Evolutionary conservation across 2,113 vertebrate species (phyloP).

Genomic region (Canis aureus): DNA sequence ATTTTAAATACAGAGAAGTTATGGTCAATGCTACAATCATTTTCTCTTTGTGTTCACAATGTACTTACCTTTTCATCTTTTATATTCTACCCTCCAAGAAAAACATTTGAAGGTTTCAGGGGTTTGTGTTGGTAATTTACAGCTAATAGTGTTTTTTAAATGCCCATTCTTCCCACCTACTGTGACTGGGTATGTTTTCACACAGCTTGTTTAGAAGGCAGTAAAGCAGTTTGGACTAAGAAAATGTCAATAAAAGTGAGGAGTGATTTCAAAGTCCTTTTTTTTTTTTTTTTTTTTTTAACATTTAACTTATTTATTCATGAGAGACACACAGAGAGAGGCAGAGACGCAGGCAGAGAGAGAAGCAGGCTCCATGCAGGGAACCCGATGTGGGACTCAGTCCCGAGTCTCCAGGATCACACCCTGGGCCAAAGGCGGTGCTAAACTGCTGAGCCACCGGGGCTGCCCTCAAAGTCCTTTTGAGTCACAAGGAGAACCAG

Average conservation of each 20-base stretch:
- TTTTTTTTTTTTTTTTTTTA: not conserved
- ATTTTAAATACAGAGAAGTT: not conserved
- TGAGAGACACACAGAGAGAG: too few species aligned
- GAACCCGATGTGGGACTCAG: too few species aligned
- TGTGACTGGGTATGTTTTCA: not conserved
- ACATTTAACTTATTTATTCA: too few species aligned
- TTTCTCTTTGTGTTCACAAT: conserved; percentile 24
- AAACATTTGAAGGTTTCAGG: conserved; percentile 5
- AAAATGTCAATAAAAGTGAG: not conserved
- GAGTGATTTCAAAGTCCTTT: not conserved
- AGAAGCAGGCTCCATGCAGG: too few species aligned
- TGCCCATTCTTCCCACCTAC: not conserved
- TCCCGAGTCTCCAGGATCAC: too few species aligned
- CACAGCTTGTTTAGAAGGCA: conserved; percentile 11
- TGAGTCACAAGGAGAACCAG: not conserved
- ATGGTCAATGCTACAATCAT: not conserved
- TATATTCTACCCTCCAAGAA: not conserved
- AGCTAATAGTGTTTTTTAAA: not conserved
- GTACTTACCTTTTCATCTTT: not conserved
- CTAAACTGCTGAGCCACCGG: too few species aligned
- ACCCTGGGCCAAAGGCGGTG: too few species aligned
- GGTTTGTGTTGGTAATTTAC: conserved; percentile 29
- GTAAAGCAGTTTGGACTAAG: not conserved
- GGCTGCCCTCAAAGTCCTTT: not conserved
- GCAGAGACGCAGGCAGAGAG: too few species aligned